Base-by-base conservation (phyloP, 2,113 vertebrate species). In the Progne subis region DNA sequence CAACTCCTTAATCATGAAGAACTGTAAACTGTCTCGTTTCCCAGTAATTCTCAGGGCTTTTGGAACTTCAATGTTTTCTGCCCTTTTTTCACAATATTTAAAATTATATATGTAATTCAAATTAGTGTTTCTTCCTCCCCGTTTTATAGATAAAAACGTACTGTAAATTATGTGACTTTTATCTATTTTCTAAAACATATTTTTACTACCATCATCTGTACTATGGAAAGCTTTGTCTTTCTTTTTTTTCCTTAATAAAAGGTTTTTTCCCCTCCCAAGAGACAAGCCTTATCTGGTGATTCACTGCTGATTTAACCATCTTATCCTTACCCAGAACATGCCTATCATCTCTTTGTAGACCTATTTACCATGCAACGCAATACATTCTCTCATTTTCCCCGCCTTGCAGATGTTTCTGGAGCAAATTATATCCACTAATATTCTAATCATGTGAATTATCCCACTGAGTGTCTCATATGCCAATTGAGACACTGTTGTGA, bases 361-460 rank as follows among this genome's bases (percentile, higher is more conserved):
- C 18, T 87, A 50, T 28, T 61, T 78, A 18, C 65, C 65, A 63
- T 59, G 15, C 57, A 82, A 76, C 43, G 13, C 29, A 77, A 77
- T 72, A 39, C 28, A 29, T 21, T 64, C 18, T 55, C n/a, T 83
- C 13, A 37, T 46, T 86, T 60, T 4, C 4, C 19, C 32, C 1
- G 1, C 49, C 19, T 57, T 74, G 28, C 71, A 95, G 71, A 78
- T 46, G 39, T 78, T 88, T 77, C 49, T 92, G 60, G 43, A 92
- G 56, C 6, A 92, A 86, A 88, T 91, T 80, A 77, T 53, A 70
- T 12, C 23, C 60, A 81, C 59, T 83, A 86, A 88, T 88, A 94
- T 74, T 92, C 71, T 81, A 95, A 83, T 88, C 80, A 88, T 65
- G 59, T 95, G 80, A 94, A 84, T 95, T 86, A 96, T 78, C 64